These are phyloP conservation scores for Hemicrepidius hirtus DNA, from an alignment of 2,888 invertebrate species.

Conservation along the genomic window DNA sequence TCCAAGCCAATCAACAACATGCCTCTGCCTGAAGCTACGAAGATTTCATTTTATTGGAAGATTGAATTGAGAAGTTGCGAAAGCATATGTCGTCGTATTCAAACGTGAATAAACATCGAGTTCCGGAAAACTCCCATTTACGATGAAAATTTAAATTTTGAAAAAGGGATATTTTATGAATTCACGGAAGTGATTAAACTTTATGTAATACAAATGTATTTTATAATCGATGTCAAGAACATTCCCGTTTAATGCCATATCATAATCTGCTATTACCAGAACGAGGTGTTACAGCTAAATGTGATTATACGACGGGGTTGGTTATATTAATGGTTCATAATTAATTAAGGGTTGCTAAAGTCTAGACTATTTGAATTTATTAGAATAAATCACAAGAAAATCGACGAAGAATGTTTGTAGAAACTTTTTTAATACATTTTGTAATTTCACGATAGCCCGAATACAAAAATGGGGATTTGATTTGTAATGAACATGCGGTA, in stretches of 20 bases:
- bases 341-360: slow-evolving; percentile 4
- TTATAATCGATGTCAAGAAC: not conserved
- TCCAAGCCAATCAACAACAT: slow-evolving; percentile 48
- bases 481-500: no score
- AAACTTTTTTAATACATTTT: no score
- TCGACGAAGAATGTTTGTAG: no score
- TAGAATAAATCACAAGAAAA: not conserved
- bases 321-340: not conserved
- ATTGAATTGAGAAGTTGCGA: slow-evolving; percentile 25
- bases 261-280: not conserved
- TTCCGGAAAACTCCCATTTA: no score
- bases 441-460: no score
- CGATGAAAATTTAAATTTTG: no score
- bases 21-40: slow-evolving; percentile 36
- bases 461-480: no score
- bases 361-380: slow-evolving; percentile 15
- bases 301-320: slow-evolving; percentile 3
- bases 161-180: not conserved
- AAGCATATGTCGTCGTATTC: slow-evolving; percentile 6
- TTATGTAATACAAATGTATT: not conserved
- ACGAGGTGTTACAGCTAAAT: slow-evolving; percentile 13
- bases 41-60: slow-evolving; percentile 34
- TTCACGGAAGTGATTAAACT: no score
- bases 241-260: not conserved
- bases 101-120: not conserved